Percentiles rank a stretch among this genome's conserved stretches.
Conservation (phyloP, 2,797 vertebrate species). For the Crypturellus tataupa region DNA sequence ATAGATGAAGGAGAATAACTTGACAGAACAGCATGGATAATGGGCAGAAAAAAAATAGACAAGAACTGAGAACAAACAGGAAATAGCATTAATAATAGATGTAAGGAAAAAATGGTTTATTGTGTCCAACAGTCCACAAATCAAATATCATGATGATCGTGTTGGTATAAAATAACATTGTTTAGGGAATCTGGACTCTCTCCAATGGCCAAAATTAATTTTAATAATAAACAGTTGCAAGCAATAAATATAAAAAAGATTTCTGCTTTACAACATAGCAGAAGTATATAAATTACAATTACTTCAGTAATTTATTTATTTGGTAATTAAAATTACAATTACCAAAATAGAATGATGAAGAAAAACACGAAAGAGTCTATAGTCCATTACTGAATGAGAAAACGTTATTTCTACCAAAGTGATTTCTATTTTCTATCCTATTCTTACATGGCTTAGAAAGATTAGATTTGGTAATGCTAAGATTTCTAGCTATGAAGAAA, state of each 20-base stretch:
- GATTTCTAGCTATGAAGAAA: background rate
- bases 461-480: background rate
- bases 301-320: background rate
- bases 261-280: background rate
- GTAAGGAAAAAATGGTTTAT: background rate
- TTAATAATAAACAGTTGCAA: background rate
- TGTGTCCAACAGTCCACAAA: background rate
- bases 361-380: background rate
- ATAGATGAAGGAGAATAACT: background rate
- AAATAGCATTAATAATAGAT: background rate
- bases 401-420: background rate
- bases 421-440: background rate
- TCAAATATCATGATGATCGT: background rate
- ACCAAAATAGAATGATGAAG: background rate
- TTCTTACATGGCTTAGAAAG: background rate
- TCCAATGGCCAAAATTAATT: background rate
- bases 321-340: background rate
- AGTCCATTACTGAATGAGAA: background rate
- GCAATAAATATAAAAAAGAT: background rate
- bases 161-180: background rate
- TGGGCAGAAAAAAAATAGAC: background rate
- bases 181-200: background rate
- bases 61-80: background rate
- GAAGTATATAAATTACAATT: background rate
- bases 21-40: background rate